Evolutionary conservation across 2,888 invertebrate species (phyloP).

Genomic region (Oithona nana): DNA sequence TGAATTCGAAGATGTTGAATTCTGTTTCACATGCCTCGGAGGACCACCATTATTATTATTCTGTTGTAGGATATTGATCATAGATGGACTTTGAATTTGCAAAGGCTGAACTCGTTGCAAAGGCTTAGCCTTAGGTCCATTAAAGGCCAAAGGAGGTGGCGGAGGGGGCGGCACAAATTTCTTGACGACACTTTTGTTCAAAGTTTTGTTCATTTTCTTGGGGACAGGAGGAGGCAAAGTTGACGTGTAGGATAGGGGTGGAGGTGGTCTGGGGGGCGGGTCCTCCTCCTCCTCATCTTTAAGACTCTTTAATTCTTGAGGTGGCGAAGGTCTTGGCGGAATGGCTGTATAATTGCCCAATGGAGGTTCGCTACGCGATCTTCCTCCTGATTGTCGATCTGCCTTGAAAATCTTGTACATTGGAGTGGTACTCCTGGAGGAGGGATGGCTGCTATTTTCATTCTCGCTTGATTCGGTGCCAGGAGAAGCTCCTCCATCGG

Average conservation of each 20-base stretch:
- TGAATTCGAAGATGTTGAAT: background rate
- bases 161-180: background rate
- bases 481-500: background rate
- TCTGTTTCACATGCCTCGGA: background rate
- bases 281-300: background rate
- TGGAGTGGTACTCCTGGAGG: background rate
- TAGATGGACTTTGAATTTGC: constrained; percentile 16
- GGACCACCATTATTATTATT: background rate
- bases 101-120: constrained; percentile 6
- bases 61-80: background rate
- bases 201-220: background rate
- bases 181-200: background rate
- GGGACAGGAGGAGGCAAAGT: constrained; percentile 16
- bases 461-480: background rate
- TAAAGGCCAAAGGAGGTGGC: too few species aligned
- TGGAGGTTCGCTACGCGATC: constrained; percentile 1
- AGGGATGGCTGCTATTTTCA: background rate
- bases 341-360: background rate
- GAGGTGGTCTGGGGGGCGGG: constrained; percentile 5
- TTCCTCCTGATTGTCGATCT: background rate
- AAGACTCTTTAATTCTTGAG: too few species aligned
- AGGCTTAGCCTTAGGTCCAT: background rate
- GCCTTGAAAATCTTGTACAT: background rate
- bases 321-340: background rate
- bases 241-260: constrained; percentile 8